A percentile compares a stretch with the other conserved stretches of the same genome.
phyloP scores from a whole-genome alignment of 2,113 vertebrate species.

The Climacteris rufus region DNA sequence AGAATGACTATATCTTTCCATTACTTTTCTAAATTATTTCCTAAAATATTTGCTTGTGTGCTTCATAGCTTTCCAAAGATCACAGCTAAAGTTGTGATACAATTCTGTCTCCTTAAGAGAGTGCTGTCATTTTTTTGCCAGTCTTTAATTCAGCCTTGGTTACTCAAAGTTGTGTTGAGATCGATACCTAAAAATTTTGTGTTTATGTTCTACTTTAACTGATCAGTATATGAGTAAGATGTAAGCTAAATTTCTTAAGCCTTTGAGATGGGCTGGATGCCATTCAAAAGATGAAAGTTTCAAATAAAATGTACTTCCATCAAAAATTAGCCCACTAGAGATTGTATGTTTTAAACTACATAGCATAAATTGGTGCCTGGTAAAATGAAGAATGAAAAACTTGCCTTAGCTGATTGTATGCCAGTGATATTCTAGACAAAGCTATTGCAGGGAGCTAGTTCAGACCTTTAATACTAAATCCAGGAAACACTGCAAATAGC shows the following conservation, averaged over 20 bases:
- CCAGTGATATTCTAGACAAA: background rate
- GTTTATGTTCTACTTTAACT: background rate
- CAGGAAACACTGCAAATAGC: background rate
- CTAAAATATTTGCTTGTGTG: background rate
- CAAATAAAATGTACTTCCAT: background rate
- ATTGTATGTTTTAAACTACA: background rate
- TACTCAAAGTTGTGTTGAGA: background rate
- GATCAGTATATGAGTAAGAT: background rate
- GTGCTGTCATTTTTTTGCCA: background rate
- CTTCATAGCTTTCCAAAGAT: background rate
- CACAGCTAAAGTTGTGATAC: background rate
- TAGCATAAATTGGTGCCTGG: background rate
- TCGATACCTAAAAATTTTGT: background rate
- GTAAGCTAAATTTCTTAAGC: background rate
- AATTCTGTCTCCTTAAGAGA: background rate
- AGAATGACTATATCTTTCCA: background rate
- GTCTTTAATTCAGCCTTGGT: background rate
- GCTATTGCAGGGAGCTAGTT: background rate
- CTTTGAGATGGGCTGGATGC: background rate
- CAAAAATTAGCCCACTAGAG: background rate
- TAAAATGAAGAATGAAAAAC: background rate
- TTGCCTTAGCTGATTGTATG: background rate
- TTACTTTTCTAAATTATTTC: background rate
- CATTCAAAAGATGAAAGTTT: background rate
- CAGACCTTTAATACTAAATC: background rate